A percentile compares a stretch with the other conserved stretches of the same genome.
Conservation (phyloP, 2,797 vertebrate species). For the Delichon dasypus region DNA sequence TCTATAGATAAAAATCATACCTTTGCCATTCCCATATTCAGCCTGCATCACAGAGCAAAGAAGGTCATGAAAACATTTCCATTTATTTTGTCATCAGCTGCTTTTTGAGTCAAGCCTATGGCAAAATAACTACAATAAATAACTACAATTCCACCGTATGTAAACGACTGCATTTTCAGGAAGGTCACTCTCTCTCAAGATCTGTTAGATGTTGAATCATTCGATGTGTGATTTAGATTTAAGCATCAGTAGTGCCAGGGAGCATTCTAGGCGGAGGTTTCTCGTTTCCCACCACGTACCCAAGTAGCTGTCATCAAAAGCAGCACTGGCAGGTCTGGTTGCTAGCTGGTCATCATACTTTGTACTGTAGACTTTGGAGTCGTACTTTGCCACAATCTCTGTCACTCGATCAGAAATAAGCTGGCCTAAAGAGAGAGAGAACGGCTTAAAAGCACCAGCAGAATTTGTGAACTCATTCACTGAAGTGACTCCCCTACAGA, state of each 20-base stretch:
- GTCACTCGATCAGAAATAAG: conserved; percentile 91
- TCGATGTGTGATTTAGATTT: not conserved
- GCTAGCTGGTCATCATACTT: conserved; percentile 82
- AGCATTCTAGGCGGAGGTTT: not conserved
- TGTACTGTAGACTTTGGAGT: conserved; percentile 70
- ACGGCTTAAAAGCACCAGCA: not conserved
- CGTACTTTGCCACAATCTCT: conserved; percentile 83
- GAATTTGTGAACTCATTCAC: not conserved
- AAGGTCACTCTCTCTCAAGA: not conserved
- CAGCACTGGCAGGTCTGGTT: conserved; percentile 85
- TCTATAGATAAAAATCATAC: not conserved
- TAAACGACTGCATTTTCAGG: not conserved
- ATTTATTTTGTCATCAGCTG: not conserved
- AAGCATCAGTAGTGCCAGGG: not conserved
- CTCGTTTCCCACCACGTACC: conserved; percentile 74
- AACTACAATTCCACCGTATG: not conserved
- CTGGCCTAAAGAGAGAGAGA: conserved; percentile 79
- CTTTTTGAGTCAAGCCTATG: not conserved
- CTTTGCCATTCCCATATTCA: not conserved
- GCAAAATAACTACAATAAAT: not conserved
- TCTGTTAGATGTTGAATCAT: not conserved
- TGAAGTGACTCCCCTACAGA: not conserved
- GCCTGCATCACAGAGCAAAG: not conserved
- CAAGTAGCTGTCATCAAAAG: conserved; percentile 95
- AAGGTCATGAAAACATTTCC: not conserved